Percentiles rank a stretch among this genome's conserved stretches.
Evolutionary conservation across 1,140 invertebrate genomes (phyloP).

Genomic region (Lepidotrigona ventralis): DNA sequence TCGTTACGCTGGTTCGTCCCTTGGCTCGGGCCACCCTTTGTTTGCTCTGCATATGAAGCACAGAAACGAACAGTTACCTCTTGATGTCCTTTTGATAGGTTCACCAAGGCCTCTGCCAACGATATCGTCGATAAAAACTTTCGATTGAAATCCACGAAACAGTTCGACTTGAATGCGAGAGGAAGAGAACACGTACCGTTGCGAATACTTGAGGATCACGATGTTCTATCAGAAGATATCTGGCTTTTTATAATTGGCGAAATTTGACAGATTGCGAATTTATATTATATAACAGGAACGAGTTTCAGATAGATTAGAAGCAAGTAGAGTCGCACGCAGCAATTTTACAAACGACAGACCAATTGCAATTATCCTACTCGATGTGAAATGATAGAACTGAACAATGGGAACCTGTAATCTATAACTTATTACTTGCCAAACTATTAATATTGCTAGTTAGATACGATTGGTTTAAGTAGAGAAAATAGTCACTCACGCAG

Average conservation of each 20-base stretch:
- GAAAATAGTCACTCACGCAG: too few species aligned
- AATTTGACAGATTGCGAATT: not conserved
- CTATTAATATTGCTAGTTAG: too few species aligned
- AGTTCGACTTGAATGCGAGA: not conserved
- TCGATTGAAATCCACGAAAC: not conserved
- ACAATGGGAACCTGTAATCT: too few species aligned
- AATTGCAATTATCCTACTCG: not conserved
- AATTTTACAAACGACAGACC: too few species aligned
- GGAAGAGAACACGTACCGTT: too few species aligned
- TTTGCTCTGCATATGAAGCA: slow-evolving; percentile 37
- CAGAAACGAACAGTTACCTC: slow-evolving; percentile 48
- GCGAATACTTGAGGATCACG: too few species aligned
- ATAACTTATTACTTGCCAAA: too few species aligned
- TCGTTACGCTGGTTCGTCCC: slow-evolving; percentile 7
- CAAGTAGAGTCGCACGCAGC: too few species aligned
- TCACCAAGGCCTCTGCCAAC: not conserved
- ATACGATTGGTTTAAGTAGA: too few species aligned
- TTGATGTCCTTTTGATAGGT: slow-evolving; percentile 48
- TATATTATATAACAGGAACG: fast-evolving
- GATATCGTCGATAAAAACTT: not conserved
- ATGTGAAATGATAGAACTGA: not conserved
- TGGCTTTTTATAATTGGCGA: too few species aligned
- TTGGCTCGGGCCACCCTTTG: slow-evolving; percentile 33
- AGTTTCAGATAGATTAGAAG: not conserved
- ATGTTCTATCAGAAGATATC: too few species aligned